Conservation (phyloP, 2,888 invertebrate genomes). For the Marasmarcha lunaedactyla region DNA sequence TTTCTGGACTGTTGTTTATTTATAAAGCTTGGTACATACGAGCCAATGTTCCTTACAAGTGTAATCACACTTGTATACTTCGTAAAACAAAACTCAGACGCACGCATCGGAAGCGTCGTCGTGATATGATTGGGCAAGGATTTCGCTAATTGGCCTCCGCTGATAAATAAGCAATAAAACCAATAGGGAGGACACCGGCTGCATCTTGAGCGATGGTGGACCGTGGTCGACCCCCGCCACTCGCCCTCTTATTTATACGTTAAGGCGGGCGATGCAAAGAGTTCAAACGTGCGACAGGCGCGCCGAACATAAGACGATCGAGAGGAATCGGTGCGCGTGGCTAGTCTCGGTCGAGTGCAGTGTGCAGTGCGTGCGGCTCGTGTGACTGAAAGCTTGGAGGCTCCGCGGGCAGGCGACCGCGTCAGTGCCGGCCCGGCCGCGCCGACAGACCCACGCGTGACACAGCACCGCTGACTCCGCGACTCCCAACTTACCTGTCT, state of each 20-base stretch:
- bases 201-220: conserved; percentile 64
- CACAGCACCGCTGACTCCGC: conserved; percentile 27
- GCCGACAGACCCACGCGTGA: conserved; percentile 58
- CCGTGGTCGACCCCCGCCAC: conserved; percentile 62
- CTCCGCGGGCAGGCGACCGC: conserved; percentile 46
- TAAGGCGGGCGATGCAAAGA: conserved; percentile 61
- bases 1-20: no score
- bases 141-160: conserved; percentile 62
- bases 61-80: no score
- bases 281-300: conserved; percentile 68
- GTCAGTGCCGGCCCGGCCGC: conserved; percentile 71
- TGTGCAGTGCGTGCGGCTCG: conserved; percentile 66
- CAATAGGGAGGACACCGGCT: conserved; percentile 62
- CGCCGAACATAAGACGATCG: conserved; percentile 64
- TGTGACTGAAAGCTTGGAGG: conserved; percentile 67
- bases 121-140: conserved; percentile 38
- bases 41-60: no score
- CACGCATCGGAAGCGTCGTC: conserved; percentile 16
- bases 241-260: conserved; percentile 67
- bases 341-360: conserved; percentile 62
- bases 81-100: no score
- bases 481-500: conserved; percentile 24
- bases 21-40: no score
- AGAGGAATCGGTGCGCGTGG: conserved; percentile 63
- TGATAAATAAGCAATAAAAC: conserved; percentile 61